Evolutionary conservation across 2,113 vertebrate genomes (phyloP).

Genomic region (Ophiodon elongatus): DNA sequence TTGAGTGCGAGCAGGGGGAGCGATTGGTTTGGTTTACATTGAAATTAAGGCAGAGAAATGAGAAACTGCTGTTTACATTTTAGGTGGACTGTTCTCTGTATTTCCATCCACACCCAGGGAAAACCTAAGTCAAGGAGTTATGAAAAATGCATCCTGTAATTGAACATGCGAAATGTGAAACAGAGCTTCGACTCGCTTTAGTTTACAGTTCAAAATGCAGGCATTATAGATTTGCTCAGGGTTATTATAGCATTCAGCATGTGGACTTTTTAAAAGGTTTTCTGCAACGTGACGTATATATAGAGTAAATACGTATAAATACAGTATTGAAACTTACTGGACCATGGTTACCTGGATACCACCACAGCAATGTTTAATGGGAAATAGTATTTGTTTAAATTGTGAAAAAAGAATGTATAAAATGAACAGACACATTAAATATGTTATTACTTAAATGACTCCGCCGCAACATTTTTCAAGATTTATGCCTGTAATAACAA

Average conservation of each 20-base stretch:
- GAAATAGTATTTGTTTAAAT: constrained; percentile 7
- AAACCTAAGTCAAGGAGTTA: constrained; percentile 61
- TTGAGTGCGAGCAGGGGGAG: constrained; percentile 68
- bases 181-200: constrained; percentile 51
- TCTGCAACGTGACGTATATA: constrained; percentile 7
- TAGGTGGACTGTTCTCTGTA: constrained; percentile 67
- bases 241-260: constrained; percentile 47
- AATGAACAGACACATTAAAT: background rate
- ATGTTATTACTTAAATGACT: background rate
- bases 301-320: constrained; percentile 23
- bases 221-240: constrained; percentile 41
- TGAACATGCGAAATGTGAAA: constrained; percentile 66
- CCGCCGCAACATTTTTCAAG: background rate
- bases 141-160: constrained; percentile 67
- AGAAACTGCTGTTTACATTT: constrained; percentile 82
- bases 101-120: constrained; percentile 74
- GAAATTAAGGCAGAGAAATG: constrained; percentile 82
- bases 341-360: background rate
- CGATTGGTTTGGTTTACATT: constrained; percentile 80
- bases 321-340: background rate
- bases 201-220: constrained; percentile 50
- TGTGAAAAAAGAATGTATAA: background rate
- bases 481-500: background rate
- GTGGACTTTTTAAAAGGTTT: constrained; percentile 30
- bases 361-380: background rate